These are phyloP conservation scores for Astreopora myriophthalma DNA, from an alignment of 64 coral and sea anemone genomes.

Conservation along the genomic window DNA sequence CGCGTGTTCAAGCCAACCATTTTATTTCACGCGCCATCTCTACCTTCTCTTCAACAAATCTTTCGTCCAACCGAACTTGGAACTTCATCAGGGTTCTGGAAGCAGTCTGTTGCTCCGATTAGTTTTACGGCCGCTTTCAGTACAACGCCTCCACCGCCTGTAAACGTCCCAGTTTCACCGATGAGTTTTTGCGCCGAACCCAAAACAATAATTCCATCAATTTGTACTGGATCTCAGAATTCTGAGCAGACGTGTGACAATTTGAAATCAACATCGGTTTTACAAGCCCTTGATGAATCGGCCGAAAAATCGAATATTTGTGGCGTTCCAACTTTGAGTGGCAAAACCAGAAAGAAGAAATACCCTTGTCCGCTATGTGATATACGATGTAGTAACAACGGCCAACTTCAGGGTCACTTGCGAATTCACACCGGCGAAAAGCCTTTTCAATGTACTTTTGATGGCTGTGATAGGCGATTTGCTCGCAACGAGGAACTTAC, in stretches of 20 bases:
- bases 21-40: slow-evolving; percentile 82
- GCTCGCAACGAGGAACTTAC: slow-evolving; percentile 97
- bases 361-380: slow-evolving; percentile 92
- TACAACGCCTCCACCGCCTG: slow-evolving; percentile 62
- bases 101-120: slow-evolving; percentile 67
- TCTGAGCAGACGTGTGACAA: background rate
- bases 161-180: slow-evolving; percentile 65
- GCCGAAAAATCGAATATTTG: background rate
- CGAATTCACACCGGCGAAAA: slow-evolving; percentile 95
- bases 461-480: slow-evolving; percentile 85
- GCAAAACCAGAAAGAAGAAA: slow-evolving; percentile 83
- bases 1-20: slow-evolving; percentile 96
- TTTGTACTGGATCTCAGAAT: background rate
- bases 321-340: slow-evolving; percentile 1
- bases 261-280: background rate
- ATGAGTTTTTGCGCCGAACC: slow-evolving; percentile 35
- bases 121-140: slow-evolving; percentile 56
- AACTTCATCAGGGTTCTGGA: slow-evolving; percentile 67
- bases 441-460: slow-evolving; percentile 79
- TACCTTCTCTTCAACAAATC: slow-evolving; percentile 71
- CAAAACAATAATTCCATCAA: background rate
- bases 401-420: slow-evolving; percentile 93
- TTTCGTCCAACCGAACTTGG: slow-evolving; percentile 55
- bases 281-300: slow-evolving; percentile 7
- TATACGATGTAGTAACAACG: slow-evolving; percentile 96